Conservation (phyloP, 2,797 vertebrate species). For the Rhinichthys osculus region DNA sequence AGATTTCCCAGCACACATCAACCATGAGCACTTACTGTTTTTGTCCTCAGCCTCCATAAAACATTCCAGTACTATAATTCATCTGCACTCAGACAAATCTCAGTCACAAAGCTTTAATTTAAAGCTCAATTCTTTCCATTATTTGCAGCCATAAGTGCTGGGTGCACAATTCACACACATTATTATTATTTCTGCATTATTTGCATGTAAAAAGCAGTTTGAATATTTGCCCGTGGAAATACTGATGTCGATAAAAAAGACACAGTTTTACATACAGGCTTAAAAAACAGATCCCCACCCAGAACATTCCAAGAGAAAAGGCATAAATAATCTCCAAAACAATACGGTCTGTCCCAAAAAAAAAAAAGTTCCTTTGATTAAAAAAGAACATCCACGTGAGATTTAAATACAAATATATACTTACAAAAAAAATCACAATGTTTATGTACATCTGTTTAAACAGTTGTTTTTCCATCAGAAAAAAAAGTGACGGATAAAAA, state of each 20-base stretch:
- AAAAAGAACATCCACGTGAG: conserved; percentile 50
- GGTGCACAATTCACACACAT: conserved; percentile 25
- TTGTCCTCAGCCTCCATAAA: conserved; percentile 21
- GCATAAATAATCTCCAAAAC: conserved; percentile 35
- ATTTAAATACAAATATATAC: conserved; percentile 97
- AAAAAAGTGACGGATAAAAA: neutral
- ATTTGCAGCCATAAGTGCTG: neutral
- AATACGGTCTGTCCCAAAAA: neutral
- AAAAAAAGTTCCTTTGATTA: conserved; percentile 24
- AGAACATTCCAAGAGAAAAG: conserved; percentile 28
- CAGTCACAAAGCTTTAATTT: conserved; percentile 34
- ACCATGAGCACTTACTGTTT: neutral
- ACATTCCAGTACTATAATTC: conserved; percentile 19
- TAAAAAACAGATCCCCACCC: conserved; percentile 17
- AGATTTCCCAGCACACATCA: neutral
- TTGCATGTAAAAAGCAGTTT: conserved; percentile 24
- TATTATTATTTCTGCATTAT: conserved; percentile 5
- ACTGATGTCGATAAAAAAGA: conserved; percentile 8
- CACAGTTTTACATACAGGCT: conserved; percentile 8
- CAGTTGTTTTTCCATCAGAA: conserved; percentile 54
- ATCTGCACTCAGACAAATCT: conserved; percentile 20
- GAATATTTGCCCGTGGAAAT: conserved; percentile 39
- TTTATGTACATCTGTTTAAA: conserved; percentile 86
- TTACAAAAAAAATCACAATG: conserved; percentile 86
- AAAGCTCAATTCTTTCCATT: conserved; percentile 25